These are phyloP conservation scores for Monoplex corrugatus DNA, from an alignment of 2,888 invertebrate genomes.

Conservation along the genomic window DNA sequence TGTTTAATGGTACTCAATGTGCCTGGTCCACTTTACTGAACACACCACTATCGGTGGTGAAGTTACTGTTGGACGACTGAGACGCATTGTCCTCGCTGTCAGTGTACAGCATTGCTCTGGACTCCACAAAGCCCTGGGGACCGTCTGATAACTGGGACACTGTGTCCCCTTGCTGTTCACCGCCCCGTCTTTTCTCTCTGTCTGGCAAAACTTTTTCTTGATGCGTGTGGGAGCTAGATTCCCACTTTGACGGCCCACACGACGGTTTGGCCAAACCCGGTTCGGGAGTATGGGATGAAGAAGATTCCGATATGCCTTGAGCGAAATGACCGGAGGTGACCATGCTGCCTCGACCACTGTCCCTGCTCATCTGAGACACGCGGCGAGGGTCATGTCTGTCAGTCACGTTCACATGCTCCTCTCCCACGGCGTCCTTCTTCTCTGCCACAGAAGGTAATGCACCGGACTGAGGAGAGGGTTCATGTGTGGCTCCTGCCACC, in stretches of 20 bases:
- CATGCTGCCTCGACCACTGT: slow-evolving; percentile 33
- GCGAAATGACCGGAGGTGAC: not conserved
- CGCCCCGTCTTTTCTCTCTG: not conserved
- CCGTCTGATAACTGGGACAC: not conserved
- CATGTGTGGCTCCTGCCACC: not conserved
- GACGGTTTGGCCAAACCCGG: not conserved
- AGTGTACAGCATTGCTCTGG: slow-evolving; percentile 47
- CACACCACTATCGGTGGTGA: slow-evolving; percentile 53
- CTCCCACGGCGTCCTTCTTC: not conserved
- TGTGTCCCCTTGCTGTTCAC: not conserved
- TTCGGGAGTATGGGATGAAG: not conserved
- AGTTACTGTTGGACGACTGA: slow-evolving; percentile 43
- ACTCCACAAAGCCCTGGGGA: not conserved
- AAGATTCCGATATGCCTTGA: not conserved
- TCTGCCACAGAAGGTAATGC: not conserved
- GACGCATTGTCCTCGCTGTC: slow-evolving; percentile 54
- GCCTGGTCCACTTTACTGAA: slow-evolving; percentile 46
- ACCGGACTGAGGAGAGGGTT: not conserved
- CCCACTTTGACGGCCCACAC: not conserved
- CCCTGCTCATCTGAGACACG: slow-evolving; percentile 27
- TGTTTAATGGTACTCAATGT: not conserved
- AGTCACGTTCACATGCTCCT: not conserved
- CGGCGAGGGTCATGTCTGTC: not conserved
- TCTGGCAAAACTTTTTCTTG: not conserved
- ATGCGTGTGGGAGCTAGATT: not conserved